Conservation (phyloP, 2,113 vertebrate genomes). For the Ochotona princeps region DNA sequence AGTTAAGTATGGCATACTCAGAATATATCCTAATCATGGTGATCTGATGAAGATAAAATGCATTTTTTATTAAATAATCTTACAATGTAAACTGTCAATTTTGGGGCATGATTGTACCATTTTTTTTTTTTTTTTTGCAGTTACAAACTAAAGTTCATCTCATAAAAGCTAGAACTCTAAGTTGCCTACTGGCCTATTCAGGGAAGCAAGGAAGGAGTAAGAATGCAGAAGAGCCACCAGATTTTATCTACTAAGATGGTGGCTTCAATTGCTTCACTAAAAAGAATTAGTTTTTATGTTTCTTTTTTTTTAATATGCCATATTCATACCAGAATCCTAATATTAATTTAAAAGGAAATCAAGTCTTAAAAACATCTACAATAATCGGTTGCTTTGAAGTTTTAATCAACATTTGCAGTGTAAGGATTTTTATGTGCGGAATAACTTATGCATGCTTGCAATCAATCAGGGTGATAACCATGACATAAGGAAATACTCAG, state of each 20-base stretch:
- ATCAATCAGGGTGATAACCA: constrained; percentile 27
- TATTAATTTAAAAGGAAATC: constrained; percentile 45
- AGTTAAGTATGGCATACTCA: background rate
- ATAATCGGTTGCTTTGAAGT: background rate
- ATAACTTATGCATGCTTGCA: constrained; percentile 39
- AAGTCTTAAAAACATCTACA: constrained; percentile 16
- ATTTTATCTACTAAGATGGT: constrained; percentile 16
- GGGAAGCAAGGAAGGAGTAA: background rate
- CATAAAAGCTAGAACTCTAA: background rate
- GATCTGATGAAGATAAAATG: background rate
- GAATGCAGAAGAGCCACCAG: background rate
- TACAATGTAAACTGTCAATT: background rate
- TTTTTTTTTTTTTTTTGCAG: constrained; percentile 14
- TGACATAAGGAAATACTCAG: background rate
- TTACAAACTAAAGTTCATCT: background rate
- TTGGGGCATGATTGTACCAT: background rate
- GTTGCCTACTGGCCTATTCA: background rate
- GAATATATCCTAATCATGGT: background rate
- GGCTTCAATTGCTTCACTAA: background rate
- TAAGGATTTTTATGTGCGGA: constrained; percentile 58
- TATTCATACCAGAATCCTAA: background rate
- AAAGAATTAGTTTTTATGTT: background rate
- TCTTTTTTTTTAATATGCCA: background rate
- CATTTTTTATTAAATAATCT: background rate
- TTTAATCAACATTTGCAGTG: constrained; percentile 25